Evolutionary conservation across 2,888 invertebrate species (phyloP), one percentile per base, ranked within the genome.

Genomic region (Gibbula magus): DNA sequence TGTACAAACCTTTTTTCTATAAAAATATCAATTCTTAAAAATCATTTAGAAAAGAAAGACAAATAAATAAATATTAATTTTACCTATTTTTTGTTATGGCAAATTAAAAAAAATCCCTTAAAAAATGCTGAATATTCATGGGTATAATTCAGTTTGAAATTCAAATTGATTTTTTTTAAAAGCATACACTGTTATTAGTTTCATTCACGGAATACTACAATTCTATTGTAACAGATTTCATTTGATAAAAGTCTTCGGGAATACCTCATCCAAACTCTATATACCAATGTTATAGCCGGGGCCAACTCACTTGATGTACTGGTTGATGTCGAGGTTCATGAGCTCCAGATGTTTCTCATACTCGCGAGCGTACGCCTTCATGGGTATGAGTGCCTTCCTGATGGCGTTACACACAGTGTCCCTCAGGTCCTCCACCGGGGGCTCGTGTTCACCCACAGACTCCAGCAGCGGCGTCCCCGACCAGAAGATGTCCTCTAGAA

Each of bases 401-500:
- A 96, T 96, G 16, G 95, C 95, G 0, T 88, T 90, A 18, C 94
- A 89, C n/a, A 96, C 92, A 0, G 95, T 94, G 0, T 95, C 94
- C 32, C 96, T 92, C 32, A 94, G 88, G 20, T 93, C 94, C 86
- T 94, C 94, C n/a, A 96, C 95, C 29, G 94, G 93, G 8, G 94
- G 94, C 54, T 96, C 95, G 61, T 94, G 87, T 20, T 95, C 89
- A 1, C 95, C 96, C n/a, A 96, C 95, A 0, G 96, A 96, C 0
- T 96, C 95, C 7, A 97, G 94, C 84, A 93, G 95, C 0, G 96
- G 93, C 86, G 96, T 96, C 53, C 94, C 94, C 0, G 96, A 95
- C 92, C 96, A 97, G 81, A 95, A 95, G 10, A 97, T 93, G 66
- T 95, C 95, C 0, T 94, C 94, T 93, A 97, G 94, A 18, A 97